Conservation (phyloP, 2,797 vertebrate genomes). For the Lemur catta region DNA sequence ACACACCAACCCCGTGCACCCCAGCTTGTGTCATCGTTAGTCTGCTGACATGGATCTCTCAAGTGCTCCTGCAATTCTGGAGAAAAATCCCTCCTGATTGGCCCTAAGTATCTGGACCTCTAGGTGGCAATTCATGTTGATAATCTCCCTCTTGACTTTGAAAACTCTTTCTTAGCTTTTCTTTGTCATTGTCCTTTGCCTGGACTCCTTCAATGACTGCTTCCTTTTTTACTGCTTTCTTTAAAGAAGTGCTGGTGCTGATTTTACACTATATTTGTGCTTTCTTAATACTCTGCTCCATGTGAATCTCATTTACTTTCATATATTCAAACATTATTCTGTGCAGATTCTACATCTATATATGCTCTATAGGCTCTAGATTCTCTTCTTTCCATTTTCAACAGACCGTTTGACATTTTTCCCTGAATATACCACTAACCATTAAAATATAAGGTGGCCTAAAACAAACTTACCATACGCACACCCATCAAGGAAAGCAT, state of each 20-base stretch:
- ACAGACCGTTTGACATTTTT: not conserved
- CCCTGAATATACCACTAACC: not conserved
- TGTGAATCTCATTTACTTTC: not conserved
- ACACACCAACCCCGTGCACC: rapidly evolving
- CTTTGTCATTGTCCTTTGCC: not conserved
- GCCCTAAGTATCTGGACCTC: not conserved
- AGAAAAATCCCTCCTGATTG: not conserved
- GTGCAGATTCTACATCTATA: too few species aligned
- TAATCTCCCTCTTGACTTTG: not conserved
- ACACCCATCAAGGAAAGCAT: not conserved
- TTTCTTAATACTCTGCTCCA: not conserved
- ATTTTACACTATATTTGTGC: not conserved
- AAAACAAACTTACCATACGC: not conserved
- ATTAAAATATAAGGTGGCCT: not conserved
- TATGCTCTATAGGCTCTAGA: not conserved
- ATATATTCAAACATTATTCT: not conserved
- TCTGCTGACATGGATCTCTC: not conserved
- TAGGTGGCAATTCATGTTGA: not conserved
- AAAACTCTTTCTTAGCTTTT: not conserved
- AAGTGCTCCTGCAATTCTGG: not conserved
- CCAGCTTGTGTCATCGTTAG: not conserved
- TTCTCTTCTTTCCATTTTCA: not conserved
- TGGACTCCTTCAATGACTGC: not conserved
- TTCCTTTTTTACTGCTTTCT: not conserved
- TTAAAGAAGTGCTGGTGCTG: not conserved